Conservation (phyloP, 2,113 vertebrate species). For the Axis porcinus region DNA sequence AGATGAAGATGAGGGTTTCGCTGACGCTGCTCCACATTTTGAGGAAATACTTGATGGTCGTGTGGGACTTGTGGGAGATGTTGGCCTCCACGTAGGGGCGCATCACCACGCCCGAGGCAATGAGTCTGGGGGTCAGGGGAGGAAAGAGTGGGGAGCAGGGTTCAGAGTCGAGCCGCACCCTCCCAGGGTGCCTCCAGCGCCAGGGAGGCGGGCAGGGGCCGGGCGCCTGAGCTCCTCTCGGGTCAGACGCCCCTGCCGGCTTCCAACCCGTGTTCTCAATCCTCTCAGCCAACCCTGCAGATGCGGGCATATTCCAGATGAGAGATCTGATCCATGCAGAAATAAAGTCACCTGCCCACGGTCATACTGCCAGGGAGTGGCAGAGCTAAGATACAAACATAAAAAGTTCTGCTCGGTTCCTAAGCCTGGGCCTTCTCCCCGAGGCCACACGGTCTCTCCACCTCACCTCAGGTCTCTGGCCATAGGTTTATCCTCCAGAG, state of each 20-base stretch:
- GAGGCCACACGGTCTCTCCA: not conserved
- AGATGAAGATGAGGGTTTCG: conserved; percentile 98
- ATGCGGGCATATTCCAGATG: not conserved
- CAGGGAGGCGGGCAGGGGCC: not conserved
- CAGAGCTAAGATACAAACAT: not conserved
- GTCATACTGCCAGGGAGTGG: not conserved
- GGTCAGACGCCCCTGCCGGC: fast-evolving
- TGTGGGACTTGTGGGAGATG: conserved; percentile 99
- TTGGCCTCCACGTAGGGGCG: conserved; percentile 98
- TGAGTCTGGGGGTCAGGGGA: conserved; percentile 83
- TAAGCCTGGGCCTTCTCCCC: not conserved
- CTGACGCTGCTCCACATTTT: conserved; percentile 99
- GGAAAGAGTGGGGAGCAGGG: not conserved
- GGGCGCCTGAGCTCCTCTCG: not conserved
- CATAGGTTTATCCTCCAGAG: not conserved
- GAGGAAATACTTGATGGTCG: conserved; percentile 98
- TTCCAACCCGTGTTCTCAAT: not conserved
- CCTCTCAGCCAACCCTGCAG: not conserved
- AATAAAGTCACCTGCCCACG: not conserved
- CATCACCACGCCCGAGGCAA: conserved; percentile 93
- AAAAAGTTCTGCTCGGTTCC: not conserved
- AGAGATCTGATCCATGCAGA: not conserved
- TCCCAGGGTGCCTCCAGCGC: not conserved
- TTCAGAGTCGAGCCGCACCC: not conserved
- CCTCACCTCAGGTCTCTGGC: not conserved